A percentile compares a stretch with the other conserved stretches of the same genome.
Conservation (phyloP, 2,888 invertebrate species). For the Blomia tropicalis region DNA sequence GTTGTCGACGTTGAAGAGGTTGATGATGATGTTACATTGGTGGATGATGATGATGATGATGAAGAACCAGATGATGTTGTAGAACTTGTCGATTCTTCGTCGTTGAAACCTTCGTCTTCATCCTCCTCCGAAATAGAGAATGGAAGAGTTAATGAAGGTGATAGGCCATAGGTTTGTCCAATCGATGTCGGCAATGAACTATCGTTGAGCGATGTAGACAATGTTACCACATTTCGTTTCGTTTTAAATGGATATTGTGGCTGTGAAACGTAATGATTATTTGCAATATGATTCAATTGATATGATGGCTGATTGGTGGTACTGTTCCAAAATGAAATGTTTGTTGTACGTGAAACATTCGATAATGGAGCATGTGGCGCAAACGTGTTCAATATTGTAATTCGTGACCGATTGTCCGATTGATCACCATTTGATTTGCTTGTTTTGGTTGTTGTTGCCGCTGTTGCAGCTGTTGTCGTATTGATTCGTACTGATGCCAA, state of each 20-base stretch:
- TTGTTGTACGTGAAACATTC: neutral
- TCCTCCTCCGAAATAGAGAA: conserved; percentile 1
- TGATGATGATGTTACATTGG: too few relatives aligned
- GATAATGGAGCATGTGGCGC: neutral
- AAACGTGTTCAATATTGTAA: neutral
- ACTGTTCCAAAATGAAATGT: neutral
- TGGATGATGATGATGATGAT: too few relatives aligned
- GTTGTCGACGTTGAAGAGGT: too few relatives aligned
- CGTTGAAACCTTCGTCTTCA: conserved; percentile 9
- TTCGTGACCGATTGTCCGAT: neutral
- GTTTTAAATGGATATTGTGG: too few relatives aligned
- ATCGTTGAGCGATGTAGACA: too few relatives aligned
- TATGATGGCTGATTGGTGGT: neutral
- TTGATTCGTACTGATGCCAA: neutral
- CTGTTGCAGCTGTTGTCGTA: too few relatives aligned
- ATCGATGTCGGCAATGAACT: too few relatives aligned
- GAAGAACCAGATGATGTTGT: neutral
- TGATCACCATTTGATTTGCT: neutral
- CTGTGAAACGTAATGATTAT: too few relatives aligned
- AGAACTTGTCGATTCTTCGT: too few relatives aligned
- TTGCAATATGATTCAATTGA: neutral
- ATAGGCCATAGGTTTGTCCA: too few relatives aligned
- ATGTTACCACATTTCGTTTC: too few relatives aligned
- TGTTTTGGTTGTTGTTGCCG: too few relatives aligned
- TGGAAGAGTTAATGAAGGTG: neutral